Conservation (phyloP, 1,140 invertebrate species). For the Halictus rubicundus region DNA sequence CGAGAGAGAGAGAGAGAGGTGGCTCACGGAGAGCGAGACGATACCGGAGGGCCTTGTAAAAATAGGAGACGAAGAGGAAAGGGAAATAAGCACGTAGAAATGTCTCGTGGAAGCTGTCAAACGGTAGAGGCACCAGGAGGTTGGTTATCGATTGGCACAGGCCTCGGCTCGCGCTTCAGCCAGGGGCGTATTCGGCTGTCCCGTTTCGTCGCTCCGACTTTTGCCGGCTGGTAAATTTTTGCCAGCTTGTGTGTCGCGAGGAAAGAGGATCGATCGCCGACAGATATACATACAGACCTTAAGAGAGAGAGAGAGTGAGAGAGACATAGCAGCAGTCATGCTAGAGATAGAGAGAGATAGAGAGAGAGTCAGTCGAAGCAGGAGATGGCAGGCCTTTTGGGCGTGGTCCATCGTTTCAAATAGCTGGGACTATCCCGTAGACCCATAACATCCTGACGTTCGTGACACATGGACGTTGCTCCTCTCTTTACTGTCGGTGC, state of each 20-base stretch:
- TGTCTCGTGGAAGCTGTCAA: conserved; percentile 60
- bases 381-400: conserved; percentile 53
- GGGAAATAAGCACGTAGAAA: conserved; percentile 36
- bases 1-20: background rate
- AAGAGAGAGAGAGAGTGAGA: background rate
- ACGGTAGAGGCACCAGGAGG: conserved; percentile 46
- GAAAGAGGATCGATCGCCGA: conserved; percentile 57
- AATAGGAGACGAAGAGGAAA: conserved; percentile 19
- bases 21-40: background rate
- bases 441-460: conserved; percentile 29
- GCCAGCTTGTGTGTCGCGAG: conserved; percentile 50
- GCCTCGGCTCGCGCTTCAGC: conserved; percentile 6
- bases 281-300: background rate
- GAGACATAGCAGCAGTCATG: background rate
- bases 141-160: conserved; percentile 62
- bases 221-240: conserved; percentile 58
- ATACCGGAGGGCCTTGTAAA: background rate
- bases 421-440: conserved; percentile 36
- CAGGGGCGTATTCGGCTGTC: no score
- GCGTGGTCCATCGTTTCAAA: conserved; percentile 61
- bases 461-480: conserved; percentile 33
- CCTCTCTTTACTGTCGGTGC: conserved; percentile 20
- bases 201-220: conserved; percentile 50
- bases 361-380: conserved; percentile 39
- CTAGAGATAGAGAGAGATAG: background rate